phyloP scores from a whole-genome alignment of 2,797 vertebrate species.

The Scleropages formosus region DNA sequence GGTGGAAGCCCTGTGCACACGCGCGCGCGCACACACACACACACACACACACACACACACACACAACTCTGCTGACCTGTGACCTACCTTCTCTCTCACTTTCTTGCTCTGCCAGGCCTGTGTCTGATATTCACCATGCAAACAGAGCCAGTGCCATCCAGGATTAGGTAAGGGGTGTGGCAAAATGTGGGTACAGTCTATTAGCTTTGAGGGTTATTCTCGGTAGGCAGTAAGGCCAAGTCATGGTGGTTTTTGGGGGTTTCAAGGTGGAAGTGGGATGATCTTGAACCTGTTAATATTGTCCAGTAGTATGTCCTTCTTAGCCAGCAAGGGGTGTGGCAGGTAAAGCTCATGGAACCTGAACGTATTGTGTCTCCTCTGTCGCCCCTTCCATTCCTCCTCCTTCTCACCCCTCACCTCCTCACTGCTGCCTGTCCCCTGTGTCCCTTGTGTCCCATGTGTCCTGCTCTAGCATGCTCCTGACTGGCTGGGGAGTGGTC shows the following conservation, averaged over 20 bases:
- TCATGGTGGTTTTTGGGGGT: not conserved
- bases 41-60: not conserved
- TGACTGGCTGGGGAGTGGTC: conserved; percentile 81
- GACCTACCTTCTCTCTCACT: not conserved
- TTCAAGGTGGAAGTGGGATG: not conserved
- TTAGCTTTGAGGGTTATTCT: not conserved
- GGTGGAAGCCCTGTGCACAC: conserved; percentile 59
- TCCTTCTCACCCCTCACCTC: not conserved
- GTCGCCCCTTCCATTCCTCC: too few relatives aligned
- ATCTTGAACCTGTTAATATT: not conserved
- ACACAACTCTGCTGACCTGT: not conserved
- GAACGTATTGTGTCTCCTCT: not conserved
- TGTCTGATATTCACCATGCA: conserved; percentile 83
- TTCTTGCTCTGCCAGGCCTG: conserved; percentile 71
- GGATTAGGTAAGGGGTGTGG: conserved; percentile 71
- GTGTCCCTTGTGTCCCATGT: not conserved
- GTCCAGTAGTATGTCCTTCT: too few relatives aligned
- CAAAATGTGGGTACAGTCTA: not conserved
- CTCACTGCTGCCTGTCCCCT: not conserved
- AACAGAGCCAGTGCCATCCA: conserved; percentile 62
- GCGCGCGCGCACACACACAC: not conserved
- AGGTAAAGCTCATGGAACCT: not conserved
- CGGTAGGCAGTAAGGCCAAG: too few relatives aligned
- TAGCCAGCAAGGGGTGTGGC: not conserved
- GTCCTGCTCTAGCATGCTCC: conserved; percentile 62